Conservation (phyloP, 2,888 invertebrate genomes). For the Pocota personata region DNA sequence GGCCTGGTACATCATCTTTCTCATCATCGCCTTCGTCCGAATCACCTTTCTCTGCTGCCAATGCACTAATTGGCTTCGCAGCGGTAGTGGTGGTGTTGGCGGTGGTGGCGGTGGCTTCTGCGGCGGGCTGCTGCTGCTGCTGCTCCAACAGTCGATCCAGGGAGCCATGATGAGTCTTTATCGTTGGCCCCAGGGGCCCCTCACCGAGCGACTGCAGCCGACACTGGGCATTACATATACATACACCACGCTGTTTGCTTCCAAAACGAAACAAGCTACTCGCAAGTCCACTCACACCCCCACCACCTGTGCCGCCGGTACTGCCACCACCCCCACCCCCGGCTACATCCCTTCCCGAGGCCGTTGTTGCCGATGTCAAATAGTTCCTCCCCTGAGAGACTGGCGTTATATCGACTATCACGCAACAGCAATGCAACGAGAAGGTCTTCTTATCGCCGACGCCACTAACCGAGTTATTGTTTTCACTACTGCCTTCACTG, state of each 20-base stretch:
- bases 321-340: slow-evolving; percentile 79
- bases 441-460: slow-evolving; percentile 83
- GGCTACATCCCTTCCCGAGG: slow-evolving; percentile 83
- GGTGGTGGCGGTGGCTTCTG: not conserved
- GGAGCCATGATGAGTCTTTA: slow-evolving; percentile 82
- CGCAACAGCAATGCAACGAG: slow-evolving; percentile 83
- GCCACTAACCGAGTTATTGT: slow-evolving; percentile 80
- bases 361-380: slow-evolving; percentile 83
- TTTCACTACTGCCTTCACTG: slow-evolving; percentile 79
- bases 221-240: slow-evolving; percentile 82
- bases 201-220: slow-evolving; percentile 80
- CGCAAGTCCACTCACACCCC: slow-evolving; percentile 80
- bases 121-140: slow-evolving; percentile 77
- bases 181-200: slow-evolving; percentile 78
- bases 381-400: slow-evolving; percentile 82
- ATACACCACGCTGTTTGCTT: slow-evolving; percentile 81
- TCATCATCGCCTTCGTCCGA: slow-evolving; percentile 77
- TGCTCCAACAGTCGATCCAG: slow-evolving; percentile 81
- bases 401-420: slow-evolving; percentile 83
- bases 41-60: slow-evolving; percentile 76
- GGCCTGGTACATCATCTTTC: slow-evolving; percentile 74
- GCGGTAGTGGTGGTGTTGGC: slow-evolving; percentile 65
- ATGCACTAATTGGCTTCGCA: slow-evolving; percentile 78
- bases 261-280: slow-evolving; percentile 82
- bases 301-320: slow-evolving; percentile 78